phyloP scores from a whole-genome alignment of 1,140 invertebrate species.

The Harpegnathos saltator region DNA sequence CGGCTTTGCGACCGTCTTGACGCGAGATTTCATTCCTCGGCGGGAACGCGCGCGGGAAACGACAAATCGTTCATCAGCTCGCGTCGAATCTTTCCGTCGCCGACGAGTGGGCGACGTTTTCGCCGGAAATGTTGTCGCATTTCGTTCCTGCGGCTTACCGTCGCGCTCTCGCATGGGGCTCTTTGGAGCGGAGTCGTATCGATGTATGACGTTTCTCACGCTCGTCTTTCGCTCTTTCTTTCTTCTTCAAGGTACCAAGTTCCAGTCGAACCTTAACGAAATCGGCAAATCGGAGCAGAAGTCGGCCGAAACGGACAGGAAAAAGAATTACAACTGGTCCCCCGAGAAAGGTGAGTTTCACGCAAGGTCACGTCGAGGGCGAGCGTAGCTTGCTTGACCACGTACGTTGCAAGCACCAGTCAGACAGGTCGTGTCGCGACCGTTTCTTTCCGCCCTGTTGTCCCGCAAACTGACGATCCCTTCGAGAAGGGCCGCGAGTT shows the following conservation, averaged over 20 bases:
- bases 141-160: background rate
- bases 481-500: too few relatives aligned
- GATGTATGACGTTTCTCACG: constrained; percentile 20
- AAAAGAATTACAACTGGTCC: constrained; percentile 81
- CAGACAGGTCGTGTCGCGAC: too few relatives aligned
- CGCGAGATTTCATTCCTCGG: constrained; percentile 46
- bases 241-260: constrained; percentile 88
- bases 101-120: background rate
- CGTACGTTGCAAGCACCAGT: too few relatives aligned
- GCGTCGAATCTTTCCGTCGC: background rate
- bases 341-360: constrained; percentile 78
- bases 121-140: background rate
- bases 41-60: constrained; percentile 13
- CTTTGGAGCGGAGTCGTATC: too few relatives aligned
- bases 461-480: too few relatives aligned
- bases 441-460: too few relatives aligned
- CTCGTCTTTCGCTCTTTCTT: constrained; percentile 14
- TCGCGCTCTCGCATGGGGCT: too few relatives aligned
- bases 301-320: constrained; percentile 83
- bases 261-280: constrained; percentile 90
- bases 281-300: constrained; percentile 91
- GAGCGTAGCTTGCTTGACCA: too few relatives aligned
- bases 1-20: constrained; percentile 12
- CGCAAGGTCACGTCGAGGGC: background rate
- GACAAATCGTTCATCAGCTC: background rate